Evolutionary conservation across 2,113 vertebrate genomes (phyloP).

Genomic region (Microcebus murinus): DNA sequence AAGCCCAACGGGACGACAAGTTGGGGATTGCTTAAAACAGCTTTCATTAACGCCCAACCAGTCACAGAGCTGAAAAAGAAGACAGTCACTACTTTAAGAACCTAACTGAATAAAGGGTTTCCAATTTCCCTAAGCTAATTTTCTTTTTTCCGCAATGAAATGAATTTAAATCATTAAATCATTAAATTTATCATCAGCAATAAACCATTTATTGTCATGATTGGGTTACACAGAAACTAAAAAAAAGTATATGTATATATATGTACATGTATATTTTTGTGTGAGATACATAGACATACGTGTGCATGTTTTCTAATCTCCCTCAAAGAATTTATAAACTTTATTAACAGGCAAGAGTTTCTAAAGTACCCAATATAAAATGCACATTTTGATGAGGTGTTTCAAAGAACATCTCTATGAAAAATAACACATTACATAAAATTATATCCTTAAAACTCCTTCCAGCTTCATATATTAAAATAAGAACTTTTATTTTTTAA

Average conservation of each 20-base stretch:
- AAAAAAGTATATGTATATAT: not conserved
- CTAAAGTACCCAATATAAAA: not conserved
- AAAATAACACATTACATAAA: not conserved
- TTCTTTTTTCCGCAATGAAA: not conserved
- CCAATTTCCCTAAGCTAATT: not conserved
- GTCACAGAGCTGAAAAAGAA: slow-evolving; percentile 87
- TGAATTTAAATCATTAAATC: not conserved
- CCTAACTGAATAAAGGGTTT: not conserved
- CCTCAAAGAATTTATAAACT: not conserved
- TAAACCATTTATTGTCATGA: not conserved
- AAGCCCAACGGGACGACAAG: not conserved
- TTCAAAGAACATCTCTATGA: slow-evolving; percentile 13
- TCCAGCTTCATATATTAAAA: not conserved
- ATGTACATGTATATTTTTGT: no score
- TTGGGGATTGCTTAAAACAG: slow-evolving; percentile 82
- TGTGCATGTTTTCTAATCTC: not conserved
- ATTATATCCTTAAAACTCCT: not conserved
- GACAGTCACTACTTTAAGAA: slow-evolving; percentile 11
- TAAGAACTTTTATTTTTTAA: not conserved
- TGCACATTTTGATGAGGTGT: not conserved
- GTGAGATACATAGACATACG: not conserved
- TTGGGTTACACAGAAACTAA: not conserved
- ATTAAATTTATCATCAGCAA: not conserved
- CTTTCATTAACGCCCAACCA: slow-evolving; percentile 91
- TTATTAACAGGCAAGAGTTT: not conserved